A percentile compares a stretch with the other conserved stretches of the same genome.
Evolutionary conservation across 1,140 invertebrate species (phyloP).

Genomic region (Hylaeus anthracinus): DNA sequence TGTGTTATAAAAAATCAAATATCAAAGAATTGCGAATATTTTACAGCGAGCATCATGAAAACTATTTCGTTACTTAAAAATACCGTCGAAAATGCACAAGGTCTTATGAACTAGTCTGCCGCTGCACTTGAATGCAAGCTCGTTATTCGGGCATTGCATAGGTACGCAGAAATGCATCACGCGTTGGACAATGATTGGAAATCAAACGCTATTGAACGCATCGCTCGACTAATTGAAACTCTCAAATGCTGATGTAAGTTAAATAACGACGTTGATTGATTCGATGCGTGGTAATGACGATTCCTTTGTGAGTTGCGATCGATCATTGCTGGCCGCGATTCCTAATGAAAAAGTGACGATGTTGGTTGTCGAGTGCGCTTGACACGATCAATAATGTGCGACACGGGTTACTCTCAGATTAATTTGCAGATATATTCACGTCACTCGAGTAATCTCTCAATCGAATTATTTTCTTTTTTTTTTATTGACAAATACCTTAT

Average conservation of each 20-base stretch:
- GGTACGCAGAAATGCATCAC: constrained; percentile 3
- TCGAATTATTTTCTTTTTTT: not conserved
- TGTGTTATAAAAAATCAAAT: too few species aligned
- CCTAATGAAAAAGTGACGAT: constrained; percentile 22
- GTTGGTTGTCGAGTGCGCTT: constrained; percentile 20
- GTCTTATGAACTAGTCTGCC: not conserved
- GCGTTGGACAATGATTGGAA: constrained; percentile 22
- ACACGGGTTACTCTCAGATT: not conserved
- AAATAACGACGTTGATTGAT: constrained; percentile 37
- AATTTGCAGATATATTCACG: not conserved
- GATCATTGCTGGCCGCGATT: constrained; percentile 23
- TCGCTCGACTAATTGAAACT: constrained; percentile 34
- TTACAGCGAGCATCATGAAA: too few species aligned
- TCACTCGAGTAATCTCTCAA: not conserved
- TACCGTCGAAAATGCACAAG: not conserved
- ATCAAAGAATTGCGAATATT: too few species aligned
- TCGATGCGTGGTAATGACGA: constrained; percentile 5
- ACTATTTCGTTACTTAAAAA: not conserved
- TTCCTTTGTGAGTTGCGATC: constrained; percentile 29
- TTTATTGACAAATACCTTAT: not conserved
- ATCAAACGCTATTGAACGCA: constrained; percentile 34
- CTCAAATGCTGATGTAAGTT: constrained; percentile 31
- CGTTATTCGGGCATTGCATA: not conserved
- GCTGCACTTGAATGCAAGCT: not conserved
- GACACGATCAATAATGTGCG: constrained; percentile 14